A percentile compares a stretch with the other conserved stretches of the same genome.
Conservation (phyloP, 2,113 vertebrate species). For the Delphinapterus leucas region DNA sequence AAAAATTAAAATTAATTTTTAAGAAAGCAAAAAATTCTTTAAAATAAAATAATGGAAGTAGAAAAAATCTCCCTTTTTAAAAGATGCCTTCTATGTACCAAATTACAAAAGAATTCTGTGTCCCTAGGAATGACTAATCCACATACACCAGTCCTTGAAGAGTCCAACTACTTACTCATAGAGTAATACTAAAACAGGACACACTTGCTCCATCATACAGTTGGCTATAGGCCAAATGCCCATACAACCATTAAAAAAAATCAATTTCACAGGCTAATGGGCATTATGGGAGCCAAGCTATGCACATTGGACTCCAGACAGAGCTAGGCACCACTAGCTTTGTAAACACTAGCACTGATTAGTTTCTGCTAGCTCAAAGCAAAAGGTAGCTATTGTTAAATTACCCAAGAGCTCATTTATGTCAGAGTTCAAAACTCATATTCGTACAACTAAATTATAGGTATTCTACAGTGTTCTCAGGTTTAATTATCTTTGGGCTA, state of each 20-base stretch:
- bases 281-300: conserved; percentile 9
- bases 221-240: conserved; percentile 32
- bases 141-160: not conserved
- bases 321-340: not conserved
- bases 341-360: not conserved
- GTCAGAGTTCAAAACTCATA: conserved; percentile 32
- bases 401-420: not conserved
- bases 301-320: not conserved
- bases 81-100: not conserved
- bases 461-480: not conserved
- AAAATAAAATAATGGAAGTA: not conserved
- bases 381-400: not conserved
- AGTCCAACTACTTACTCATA: not conserved
- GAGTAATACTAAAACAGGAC: not conserved
- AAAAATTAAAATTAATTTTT: not conserved
- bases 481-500: conserved; percentile 34
- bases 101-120: accelerated
- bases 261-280: conserved; percentile 43
- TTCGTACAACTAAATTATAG: not conserved
- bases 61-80: not conserved
- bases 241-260: conserved; percentile 27
- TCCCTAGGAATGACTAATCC: not conserved
- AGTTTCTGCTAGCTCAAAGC: not conserved
- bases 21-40: not conserved
- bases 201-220: not conserved